Base-by-base conservation (phyloP, 2,113 vertebrate species). In the Erinaceus europaeus region DNA sequence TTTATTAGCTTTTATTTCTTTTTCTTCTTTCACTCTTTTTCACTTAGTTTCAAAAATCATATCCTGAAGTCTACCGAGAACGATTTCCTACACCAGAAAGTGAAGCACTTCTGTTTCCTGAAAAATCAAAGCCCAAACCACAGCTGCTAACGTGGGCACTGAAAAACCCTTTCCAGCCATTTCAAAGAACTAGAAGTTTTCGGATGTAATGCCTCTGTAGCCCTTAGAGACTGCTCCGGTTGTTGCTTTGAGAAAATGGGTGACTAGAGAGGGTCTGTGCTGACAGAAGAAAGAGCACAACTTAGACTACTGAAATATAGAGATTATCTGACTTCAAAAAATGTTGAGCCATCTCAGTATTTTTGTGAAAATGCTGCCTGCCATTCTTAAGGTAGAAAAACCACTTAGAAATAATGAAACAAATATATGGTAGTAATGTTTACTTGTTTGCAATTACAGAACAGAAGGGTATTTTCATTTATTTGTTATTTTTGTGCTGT, bases 121-220 rank as follows among this genome's bases (percentile, higher is more conserved):
- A 98, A 87, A 98, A 97, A 92, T 85, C 14, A n/a, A 98, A 96
- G 77, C 94, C 96, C 25, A 98, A 96, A 84, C 95, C 98, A 40
- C 97, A 98, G 64, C 90, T 98, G 75, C 94, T 98, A 72, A 96
- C 96, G 82, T 97, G 97, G 95, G 96, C 97, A 8, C 94, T 98
- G 18, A 98, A 96, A 96, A 98, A 97, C 55, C 97, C 98, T 83
- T 98, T 98, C 90, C 98, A 98, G 84, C 97, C 98, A 36, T 98
- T 98, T 97, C 97, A 98, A 78, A 98, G 98, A 96, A 98, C 98
- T 67, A 97, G 98, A 96, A 98, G 98, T 94, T 98, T 98, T 94
- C 96, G 98, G 5, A 97, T 98, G 97, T 98, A 95, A 95, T 52
- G 42, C 52, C 69, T 78, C 32, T 42, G 48, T 20, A 38, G 69